phyloP scores from a whole-genome alignment of 92 coral and sea anemone species.

The Palythoa caribaeorum region DNA sequence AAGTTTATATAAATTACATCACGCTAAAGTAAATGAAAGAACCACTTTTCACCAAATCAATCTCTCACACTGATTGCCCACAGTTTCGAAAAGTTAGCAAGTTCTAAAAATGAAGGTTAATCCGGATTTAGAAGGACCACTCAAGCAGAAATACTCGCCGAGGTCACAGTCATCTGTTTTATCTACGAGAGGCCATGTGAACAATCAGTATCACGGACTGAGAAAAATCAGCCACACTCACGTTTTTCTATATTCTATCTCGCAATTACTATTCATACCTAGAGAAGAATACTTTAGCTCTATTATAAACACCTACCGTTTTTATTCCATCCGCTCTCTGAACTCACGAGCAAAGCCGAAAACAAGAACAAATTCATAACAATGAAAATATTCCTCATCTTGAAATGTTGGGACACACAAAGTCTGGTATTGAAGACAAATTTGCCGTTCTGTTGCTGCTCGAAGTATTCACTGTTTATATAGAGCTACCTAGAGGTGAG shows the following conservation, averaged over 20 bases:
- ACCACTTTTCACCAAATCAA: not conserved
- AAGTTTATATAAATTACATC: not conserved
- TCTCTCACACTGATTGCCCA: too few relatives aligned
- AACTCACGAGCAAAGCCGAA: conserved; percentile 1
- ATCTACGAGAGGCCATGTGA: too few relatives aligned
- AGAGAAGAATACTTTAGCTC: too few relatives aligned
- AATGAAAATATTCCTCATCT: not conserved
- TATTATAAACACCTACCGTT: not conserved
- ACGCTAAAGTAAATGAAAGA: not conserved
- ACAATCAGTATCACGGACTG: too few relatives aligned
- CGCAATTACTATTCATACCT: too few relatives aligned
- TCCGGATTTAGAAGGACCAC: not conserved
- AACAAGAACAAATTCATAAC: not conserved
- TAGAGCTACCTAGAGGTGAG: not conserved
- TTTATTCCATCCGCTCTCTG: conserved; percentile 21
- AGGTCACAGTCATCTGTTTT: not conserved
- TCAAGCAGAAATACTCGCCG: not conserved
- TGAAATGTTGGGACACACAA: not conserved
- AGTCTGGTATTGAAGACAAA: not conserved
- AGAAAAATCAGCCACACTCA: too few relatives aligned
- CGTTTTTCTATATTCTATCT: too few relatives aligned
- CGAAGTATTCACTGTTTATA: not conserved
- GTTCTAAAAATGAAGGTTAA: not conserved
- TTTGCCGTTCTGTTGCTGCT: not conserved
- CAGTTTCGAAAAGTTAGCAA: not conserved